Base-by-base conservation (phyloP, 2,888 invertebrate species). In the Eupithecia inturbata region DNA sequence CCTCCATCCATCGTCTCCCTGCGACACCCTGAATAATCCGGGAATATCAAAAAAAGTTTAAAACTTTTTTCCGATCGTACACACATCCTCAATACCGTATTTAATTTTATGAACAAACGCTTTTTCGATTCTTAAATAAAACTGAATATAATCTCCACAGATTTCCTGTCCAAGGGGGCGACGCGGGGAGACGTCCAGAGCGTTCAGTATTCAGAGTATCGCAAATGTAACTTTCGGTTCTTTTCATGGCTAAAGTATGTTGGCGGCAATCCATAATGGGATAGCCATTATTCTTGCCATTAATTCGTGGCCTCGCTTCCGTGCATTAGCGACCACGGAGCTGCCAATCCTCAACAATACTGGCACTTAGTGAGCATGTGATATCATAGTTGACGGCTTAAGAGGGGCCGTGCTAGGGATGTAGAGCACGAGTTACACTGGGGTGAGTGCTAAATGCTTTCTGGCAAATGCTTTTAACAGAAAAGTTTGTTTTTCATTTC, bases 201-300 rank as follows among this genome's bases (percentile, higher is more conserved):
- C 88, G 92, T 90, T 93, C 94, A 92, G 94, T 94, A 94, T 94
- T 94, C 94, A 94, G 92, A 93, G 94, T 94, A 94, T 94, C 94
- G 94, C 93, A 94, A 94, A 94, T 94, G 94, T 94, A 94, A 94
- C 94, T 94, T 94, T 94, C 93, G 94, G 94, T 94, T 94, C 94
- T 94, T 94, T 94, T 94, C 94, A 94, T 94, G 91, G 90, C 92
- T 94, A 94, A 94, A 94, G 94, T 94, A 94, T 94, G 94, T 94
- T 95, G 95, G 95, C 95, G 94, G 94, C 95, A 94, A 95, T 95
- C 95, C 95, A 95, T 95, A 95, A 95, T 95, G 95, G 95, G 92
- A 93, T 94, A 91, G 93, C 94, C 94, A 94, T 95, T 95, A 94
- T 94, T 94, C 94, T 93, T 94, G 91, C 94, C 93, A 94, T 94